Conservation (phyloP, 2,113 vertebrate species). For the Xerus inauris region DNA sequence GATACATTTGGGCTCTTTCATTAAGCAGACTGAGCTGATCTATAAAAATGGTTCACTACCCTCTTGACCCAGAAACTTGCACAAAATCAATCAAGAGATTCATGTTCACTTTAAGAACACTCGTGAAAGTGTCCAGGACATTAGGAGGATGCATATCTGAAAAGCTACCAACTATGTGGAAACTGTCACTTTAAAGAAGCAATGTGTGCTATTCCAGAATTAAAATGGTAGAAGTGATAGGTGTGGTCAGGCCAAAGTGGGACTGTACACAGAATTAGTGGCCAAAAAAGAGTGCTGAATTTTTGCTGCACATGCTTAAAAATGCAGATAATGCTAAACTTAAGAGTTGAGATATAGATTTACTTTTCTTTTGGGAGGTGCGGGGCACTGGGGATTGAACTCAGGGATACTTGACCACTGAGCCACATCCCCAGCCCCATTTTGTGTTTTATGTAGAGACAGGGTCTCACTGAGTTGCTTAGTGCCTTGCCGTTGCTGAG, state of each 20-base stretch:
- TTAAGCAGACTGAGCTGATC: background rate
- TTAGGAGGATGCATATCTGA: background rate
- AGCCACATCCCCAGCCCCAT: too few species aligned
- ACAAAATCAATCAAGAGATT: background rate
- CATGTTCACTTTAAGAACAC: background rate
- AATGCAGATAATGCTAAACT: background rate
- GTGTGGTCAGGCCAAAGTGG: background rate
- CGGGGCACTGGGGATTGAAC: too few species aligned
- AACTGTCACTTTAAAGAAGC: background rate
- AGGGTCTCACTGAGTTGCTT: too few species aligned
- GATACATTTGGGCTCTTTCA: background rate
- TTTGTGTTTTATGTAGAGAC: too few species aligned
- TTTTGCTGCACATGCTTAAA: background rate
- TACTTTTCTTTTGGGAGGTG: too few species aligned
- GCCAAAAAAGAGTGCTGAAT: background rate
- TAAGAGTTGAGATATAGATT: background rate
- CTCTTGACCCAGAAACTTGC: background rate
- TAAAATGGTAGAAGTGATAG: background rate
- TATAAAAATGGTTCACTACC: background rate
- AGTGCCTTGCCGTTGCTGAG: too few species aligned
- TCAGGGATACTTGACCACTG: too few species aligned
- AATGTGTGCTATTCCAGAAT: background rate
- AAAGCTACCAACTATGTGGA: background rate
- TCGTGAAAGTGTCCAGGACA: background rate
- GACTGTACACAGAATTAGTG: background rate